phyloP scores from a whole-genome alignment of 2,888 invertebrate species.

The Serripes groenlandicus region DNA sequence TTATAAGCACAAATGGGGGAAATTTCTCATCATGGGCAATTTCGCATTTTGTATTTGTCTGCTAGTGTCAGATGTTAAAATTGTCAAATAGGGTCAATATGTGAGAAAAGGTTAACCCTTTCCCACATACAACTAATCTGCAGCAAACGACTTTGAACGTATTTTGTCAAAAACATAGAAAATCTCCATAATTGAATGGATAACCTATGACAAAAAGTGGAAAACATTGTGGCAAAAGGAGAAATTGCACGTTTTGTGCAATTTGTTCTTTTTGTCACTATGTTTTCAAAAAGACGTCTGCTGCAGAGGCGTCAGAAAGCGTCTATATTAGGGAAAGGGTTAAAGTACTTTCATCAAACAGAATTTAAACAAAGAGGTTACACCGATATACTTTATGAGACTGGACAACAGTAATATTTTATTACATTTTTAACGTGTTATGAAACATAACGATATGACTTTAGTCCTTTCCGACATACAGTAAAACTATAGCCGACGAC shows the following conservation, averaged over 20 bases:
- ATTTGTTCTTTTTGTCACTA: background rate
- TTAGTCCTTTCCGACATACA: too few species aligned
- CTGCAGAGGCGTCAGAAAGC: too few species aligned
- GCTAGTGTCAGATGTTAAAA: too few species aligned
- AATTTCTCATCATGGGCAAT: too few species aligned
- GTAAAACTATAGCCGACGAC: too few species aligned
- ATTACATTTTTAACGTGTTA: background rate
- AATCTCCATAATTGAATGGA: background rate
- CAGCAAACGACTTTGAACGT: background rate
- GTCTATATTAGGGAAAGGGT: too few species aligned
- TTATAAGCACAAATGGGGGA: too few species aligned
- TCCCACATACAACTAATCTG: background rate
- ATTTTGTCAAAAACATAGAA: background rate
- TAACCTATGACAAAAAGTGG: background rate
- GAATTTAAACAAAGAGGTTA: too few species aligned
- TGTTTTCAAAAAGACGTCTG: background rate
- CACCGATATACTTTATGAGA: background rate
- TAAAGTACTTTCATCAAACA: too few species aligned
- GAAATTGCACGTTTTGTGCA: background rate
- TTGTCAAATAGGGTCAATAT: too few species aligned
- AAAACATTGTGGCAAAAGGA: background rate
- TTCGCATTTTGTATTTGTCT: too few species aligned
- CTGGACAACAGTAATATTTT: background rate
- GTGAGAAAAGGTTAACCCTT: too few species aligned
- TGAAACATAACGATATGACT: background rate